Evolutionary conservation across 1,140 invertebrate genomes (phyloP), one percentile per base, ranked within the genome.

Genomic region (Drosophila pallidifrons): DNA sequence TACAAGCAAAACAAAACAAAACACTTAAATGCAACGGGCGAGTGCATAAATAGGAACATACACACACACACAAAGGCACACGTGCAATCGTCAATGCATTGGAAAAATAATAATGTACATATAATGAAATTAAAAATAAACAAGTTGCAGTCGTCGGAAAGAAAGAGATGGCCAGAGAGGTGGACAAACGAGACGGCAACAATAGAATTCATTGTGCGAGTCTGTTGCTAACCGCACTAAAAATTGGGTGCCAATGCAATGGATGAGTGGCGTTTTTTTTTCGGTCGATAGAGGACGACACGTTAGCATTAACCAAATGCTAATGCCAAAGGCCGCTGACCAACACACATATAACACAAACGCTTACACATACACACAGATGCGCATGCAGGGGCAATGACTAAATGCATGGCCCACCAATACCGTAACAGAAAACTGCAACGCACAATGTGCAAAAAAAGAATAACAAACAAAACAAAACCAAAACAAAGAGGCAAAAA

Each of bases 271-370:
- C 35, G 20, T 25, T 54, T 41, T 55, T 68, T 73, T 68, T 79
- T 68, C 58, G 77, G 80, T 79, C 75, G 79, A 71, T 58, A 78
- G 77, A 66, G 54, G 47, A 67, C 74, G 74, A 68, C 71, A 78
- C 70, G 77, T 87, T 89, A 88, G 82, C 81, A 86, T 87, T 87
- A 87, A 87, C 82, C 82, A 87, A 87, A 87, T 89, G 85, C 83
- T 87, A 87, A 87, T 87, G 85, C 83, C 77, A 80, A 76, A 86
- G 75, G 71, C 82, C 54, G 55, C 69, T 75, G 67, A 73, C 74
- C 68, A 72, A 68, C 47, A 43, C 58, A 45, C 60, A 10, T 3
- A 10, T 45, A 43, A 20, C 25, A 43, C 25, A 25, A 15, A 46
- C 41, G 47, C 30, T 10, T n/a, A 20, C 43, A 30, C 38, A 54